A percentile compares a stretch with the other conserved stretches of the same genome.
These are phyloP conservation scores for Nebria salina DNA, from an alignment of 2,888 invertebrate genomes.

Conservation along the genomic window DNA sequence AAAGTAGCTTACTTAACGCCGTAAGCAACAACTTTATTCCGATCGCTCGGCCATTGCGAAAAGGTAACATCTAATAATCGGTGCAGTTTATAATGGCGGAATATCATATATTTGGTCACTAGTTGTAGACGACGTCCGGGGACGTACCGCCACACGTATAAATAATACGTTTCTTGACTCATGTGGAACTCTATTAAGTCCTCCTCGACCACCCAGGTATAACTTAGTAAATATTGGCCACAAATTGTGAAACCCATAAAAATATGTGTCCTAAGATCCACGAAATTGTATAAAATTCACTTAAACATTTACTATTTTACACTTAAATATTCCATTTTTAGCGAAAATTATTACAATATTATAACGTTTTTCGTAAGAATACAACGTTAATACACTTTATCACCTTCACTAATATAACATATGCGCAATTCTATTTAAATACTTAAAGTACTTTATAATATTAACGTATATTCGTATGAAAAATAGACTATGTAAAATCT, in stretches of 20 bases:
- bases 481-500: too few relatives aligned
- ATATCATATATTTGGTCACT: conserved; percentile 60
- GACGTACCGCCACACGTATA: conserved; percentile 61
- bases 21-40: conserved; percentile 73
- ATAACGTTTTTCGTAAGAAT: background rate
- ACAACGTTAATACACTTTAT: too few relatives aligned
- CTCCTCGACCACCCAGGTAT: conserved; percentile 64
- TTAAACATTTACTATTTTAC: too few relatives aligned
- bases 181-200: conserved; percentile 43
- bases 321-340: too few relatives aligned
- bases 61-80: conserved; percentile 69
- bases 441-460: too few relatives aligned
- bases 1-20: conserved; percentile 69
- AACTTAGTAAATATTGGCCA: conserved; percentile 91
- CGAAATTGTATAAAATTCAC: background rate
- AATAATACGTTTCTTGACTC: conserved; percentile 56
- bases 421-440: too few relatives aligned
- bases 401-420: too few relatives aligned
- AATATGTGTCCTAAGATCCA: conserved; percentile 79
- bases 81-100: conserved; percentile 57
- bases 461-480: too few relatives aligned
- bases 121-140: conserved; percentile 58
- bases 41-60: conserved; percentile 77
- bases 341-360: background rate
- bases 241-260: conserved; percentile 96